phyloP scores from a whole-genome alignment of 2,888 invertebrate species.

The Lottia gigantea region DNA sequence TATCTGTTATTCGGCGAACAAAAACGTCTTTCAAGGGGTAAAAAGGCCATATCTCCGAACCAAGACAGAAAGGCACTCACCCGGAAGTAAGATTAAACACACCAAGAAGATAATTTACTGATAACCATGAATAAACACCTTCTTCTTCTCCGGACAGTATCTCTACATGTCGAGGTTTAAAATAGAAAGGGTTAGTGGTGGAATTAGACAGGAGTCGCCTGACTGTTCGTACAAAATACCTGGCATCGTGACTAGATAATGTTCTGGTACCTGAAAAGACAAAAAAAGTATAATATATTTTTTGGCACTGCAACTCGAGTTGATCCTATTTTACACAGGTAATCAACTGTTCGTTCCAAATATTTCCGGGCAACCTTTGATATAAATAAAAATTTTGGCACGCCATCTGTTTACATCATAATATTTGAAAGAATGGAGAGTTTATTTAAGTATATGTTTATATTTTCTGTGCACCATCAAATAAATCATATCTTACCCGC shows the following conservation, averaged over 20 bases:
- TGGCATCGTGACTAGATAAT: constrained; percentile 52
- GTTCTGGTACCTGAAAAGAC: constrained; percentile 67
- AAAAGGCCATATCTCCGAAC: background rate
- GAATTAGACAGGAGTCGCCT: constrained; percentile 36
- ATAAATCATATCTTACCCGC: constrained; percentile 55
- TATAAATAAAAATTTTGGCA: too few relatives aligned
- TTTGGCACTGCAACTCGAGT: background rate
- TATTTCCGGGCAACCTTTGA: too few relatives aligned
- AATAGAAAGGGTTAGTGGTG: constrained; percentile 59
- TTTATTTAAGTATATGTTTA: too few relatives aligned
- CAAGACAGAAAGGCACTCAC: constrained; percentile 29
- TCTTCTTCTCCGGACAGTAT: constrained; percentile 72
- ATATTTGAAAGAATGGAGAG: too few relatives aligned
- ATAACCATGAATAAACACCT: constrained; percentile 72
- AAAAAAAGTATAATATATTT: background rate
- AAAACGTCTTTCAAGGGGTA: too few relatives aligned
- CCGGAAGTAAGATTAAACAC: constrained; percentile 40
- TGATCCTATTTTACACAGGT: background rate
- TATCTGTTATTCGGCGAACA: too few relatives aligned
- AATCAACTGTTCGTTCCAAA: too few relatives aligned
- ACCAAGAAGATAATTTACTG: constrained; percentile 69
- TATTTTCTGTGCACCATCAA: too few relatives aligned
- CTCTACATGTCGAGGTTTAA: constrained; percentile 63
- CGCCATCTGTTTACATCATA: too few relatives aligned
- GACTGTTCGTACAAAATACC: constrained; percentile 40